Base-by-base conservation (phyloP, 2,113 vertebrate genomes). In the Myanophis thanlyinensis region DNA sequence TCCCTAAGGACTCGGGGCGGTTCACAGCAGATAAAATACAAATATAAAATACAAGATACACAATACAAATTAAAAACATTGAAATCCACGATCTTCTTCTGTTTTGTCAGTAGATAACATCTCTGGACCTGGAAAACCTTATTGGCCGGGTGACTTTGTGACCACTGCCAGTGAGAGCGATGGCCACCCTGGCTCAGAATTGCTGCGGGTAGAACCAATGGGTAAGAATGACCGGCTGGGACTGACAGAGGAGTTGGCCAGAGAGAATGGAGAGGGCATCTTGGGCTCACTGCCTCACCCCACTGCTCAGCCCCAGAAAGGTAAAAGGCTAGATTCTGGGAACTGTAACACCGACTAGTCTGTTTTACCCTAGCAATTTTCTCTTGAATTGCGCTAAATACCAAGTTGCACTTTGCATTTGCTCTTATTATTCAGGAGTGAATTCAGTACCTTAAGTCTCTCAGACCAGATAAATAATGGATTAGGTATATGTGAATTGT, bases 291-390 rank as follows among this genome's bases (percentile, higher is more conserved):
- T 98, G 89, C 98, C 98, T 0, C 97, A 97, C 95, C 85, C 97
- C 90, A 93, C 93, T 85, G 89, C 97, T 23, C 98, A 98, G 18
- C 98, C 98, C 46, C 98, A 99, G 96, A 99, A 97, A 98, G 98
- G 98, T 99, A 94, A 91, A 4, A 0, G 73, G 20, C 49, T 62
- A 44, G 47, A 49, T 46, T 85, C 51, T 59, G 44, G 22, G n/a
- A 59, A 40, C 13, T 13, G 20, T 35, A 51, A 30, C 23, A 6
- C 35, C 35, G 53, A 7, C 11, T 18, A 4, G 27, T 44, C 25
- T 85, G 73, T 44, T 56, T 46, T 25, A 0, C 1, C 3, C 40
- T n/a, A 51, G 47, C 44, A 10, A 22, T 30, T 49, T 87, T 7
- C 80, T 8, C 44, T 46, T 22, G 53, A 9, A 35, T 54, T 25